Conservation (phyloP, 2,797 vertebrate species). For the Hydrolagus colliei region DNA sequence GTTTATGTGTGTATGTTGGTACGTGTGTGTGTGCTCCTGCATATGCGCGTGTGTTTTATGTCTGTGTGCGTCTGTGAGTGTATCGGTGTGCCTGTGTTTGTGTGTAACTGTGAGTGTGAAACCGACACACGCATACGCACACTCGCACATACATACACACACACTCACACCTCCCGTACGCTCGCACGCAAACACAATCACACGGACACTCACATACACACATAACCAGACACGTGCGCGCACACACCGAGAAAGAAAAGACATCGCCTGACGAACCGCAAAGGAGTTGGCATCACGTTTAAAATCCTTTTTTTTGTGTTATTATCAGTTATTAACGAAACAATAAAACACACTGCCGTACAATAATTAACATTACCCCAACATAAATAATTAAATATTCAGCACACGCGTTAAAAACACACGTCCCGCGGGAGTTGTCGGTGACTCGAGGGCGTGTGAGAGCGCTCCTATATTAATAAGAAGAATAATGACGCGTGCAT, state of each 20-base stretch:
- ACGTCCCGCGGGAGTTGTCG: too few relatives aligned
- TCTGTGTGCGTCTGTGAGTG: neutral
- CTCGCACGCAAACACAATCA: too few relatives aligned
- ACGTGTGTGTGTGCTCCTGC: neutral
- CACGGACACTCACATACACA: neutral
- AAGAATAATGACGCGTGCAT: neutral
- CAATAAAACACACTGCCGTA: neutral
- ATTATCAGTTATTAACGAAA: constrained; percentile 3
- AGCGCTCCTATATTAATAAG: neutral
- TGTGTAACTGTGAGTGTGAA: neutral
- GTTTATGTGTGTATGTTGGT: neutral
- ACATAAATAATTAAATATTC: constrained; percentile 26
- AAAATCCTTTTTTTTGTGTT: neutral
- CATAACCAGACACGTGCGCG: too few relatives aligned
- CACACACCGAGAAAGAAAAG: neutral
- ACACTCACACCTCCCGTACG: too few relatives aligned
- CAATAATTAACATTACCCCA: neutral
- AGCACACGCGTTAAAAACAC: neutral
- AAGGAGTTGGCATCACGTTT: neutral
- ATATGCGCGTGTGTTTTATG: neutral
- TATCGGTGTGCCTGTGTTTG: neutral
- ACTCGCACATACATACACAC: too few relatives aligned
- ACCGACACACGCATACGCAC: too few relatives aligned
- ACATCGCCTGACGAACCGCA: neutral
- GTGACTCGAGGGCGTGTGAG: neutral